Evolutionary conservation across 2,888 invertebrate genomes (phyloP).

Genomic region (Abscondita cerata): DNA sequence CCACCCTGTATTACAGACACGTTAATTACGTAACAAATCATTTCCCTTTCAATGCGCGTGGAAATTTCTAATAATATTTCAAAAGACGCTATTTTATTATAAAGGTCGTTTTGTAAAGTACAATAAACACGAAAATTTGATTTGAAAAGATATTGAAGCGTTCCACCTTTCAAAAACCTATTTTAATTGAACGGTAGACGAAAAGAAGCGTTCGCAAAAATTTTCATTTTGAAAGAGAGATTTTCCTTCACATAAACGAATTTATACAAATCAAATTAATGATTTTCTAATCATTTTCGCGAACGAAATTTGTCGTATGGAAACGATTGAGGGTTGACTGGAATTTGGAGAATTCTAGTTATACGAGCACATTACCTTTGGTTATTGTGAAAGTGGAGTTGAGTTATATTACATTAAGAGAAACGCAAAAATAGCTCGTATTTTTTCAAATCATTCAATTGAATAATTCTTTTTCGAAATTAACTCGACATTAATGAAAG

Average conservation of each 20-base stretch:
- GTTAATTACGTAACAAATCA: too few relatives aligned
- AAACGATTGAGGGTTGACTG: constrained; percentile 33
- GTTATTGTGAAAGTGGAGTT: constrained; percentile 3
- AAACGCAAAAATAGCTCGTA: background rate
- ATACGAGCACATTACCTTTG: background rate
- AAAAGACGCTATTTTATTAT: too few relatives aligned
- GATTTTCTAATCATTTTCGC: constrained; percentile 37
- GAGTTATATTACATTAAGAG: background rate
- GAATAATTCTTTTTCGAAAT: background rate
- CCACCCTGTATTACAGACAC: too few relatives aligned
- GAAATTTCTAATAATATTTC: too few relatives aligned
- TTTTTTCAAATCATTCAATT: background rate
- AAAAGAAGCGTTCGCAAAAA: constrained; percentile 30
- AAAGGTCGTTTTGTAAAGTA: background rate
- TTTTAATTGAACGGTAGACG: constrained; percentile 17
- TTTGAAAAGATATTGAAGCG: constrained; percentile 5
- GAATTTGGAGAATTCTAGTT: constrained; percentile 36
- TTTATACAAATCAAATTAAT: constrained; percentile 42
- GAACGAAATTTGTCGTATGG: constrained; percentile 21
- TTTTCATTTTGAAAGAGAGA: constrained; percentile 38
- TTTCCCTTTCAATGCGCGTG: too few relatives aligned
- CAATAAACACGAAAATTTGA: background rate
- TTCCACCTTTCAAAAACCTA: constrained; percentile 9
- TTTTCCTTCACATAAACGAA: constrained; percentile 25
- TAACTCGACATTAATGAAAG: background rate